A percentile compares a stretch with the other conserved stretches of the same genome.
Conservation (phyloP, 2,888 invertebrate genomes). For the Yponomeuta sedellus region DNA sequence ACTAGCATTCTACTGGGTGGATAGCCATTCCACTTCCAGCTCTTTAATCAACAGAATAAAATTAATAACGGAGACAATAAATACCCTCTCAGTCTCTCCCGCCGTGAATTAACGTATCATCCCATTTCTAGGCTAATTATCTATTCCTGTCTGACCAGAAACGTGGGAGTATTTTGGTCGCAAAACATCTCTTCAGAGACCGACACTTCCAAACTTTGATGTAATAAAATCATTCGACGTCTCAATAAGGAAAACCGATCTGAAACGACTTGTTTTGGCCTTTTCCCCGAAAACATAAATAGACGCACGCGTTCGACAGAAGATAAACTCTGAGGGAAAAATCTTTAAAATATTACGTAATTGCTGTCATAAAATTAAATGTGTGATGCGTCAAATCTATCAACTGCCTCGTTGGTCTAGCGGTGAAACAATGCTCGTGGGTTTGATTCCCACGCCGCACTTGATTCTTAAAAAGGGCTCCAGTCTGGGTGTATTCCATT, state of each 20-base stretch:
- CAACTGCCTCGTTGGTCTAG: no score
- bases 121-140: not conserved
- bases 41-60: no score
- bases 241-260: not conserved
- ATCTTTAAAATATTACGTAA: no score
- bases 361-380: no score
- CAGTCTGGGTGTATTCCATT: no score
- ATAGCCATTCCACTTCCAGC: no score
- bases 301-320: not conserved
- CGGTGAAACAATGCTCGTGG: no score
- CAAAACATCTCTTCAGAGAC: not conserved
- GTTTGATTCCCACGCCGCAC: no score
- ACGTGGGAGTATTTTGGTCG: not conserved
- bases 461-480: no score
- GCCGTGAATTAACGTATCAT: not conserved
- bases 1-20: no score
- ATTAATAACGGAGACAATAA: not conserved
- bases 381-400: no score
- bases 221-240: not conserved
- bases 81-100: not conserved
- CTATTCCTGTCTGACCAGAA: not conserved
- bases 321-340: not conserved
- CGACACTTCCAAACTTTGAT: not conserved
- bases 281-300: not conserved
- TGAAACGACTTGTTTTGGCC: not conserved